Percentiles rank a stretch among this genome's conserved stretches.
Conservation (phyloP, 2,888 invertebrate species). For the Papilio protenor region DNA sequence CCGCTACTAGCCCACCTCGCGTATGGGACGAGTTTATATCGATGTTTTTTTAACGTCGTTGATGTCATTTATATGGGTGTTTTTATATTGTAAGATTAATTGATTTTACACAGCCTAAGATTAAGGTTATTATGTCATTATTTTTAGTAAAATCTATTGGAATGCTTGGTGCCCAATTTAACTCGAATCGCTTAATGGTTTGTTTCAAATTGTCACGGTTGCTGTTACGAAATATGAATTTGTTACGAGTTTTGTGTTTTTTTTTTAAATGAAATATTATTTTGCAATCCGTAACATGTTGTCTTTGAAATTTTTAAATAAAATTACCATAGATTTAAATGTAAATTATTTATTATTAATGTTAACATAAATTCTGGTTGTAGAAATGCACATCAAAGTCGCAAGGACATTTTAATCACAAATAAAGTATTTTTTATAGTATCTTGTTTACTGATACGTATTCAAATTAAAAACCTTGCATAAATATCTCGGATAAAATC, state of each 20-base stretch:
- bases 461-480: neutral
- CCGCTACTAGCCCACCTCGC: constrained; percentile 46
- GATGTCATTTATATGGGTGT: constrained; percentile 50
- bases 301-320: neutral
- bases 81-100: constrained; percentile 46
- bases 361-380: neutral
- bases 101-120: constrained; percentile 44
- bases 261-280: neutral
- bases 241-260: constrained; percentile 1
- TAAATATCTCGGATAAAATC: neutral
- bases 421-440: neutral
- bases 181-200: neutral
- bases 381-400: neutral
- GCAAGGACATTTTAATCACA: neutral
- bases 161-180: constrained; percentile 11
- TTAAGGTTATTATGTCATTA: constrained; percentile 33
- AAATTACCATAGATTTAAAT: neutral
- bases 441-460: neutral
- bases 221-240: constrained; percentile 5
- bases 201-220: constrained; percentile 9
- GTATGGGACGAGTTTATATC: constrained; percentile 49
- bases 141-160: constrained; percentile 18
- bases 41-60: constrained; percentile 45
- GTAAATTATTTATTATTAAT: neutral
- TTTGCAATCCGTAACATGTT: neutral